Evolutionary conservation across 2,113 vertebrate species (phyloP).

Genomic region (Lepisosteus oculatus): DNA sequence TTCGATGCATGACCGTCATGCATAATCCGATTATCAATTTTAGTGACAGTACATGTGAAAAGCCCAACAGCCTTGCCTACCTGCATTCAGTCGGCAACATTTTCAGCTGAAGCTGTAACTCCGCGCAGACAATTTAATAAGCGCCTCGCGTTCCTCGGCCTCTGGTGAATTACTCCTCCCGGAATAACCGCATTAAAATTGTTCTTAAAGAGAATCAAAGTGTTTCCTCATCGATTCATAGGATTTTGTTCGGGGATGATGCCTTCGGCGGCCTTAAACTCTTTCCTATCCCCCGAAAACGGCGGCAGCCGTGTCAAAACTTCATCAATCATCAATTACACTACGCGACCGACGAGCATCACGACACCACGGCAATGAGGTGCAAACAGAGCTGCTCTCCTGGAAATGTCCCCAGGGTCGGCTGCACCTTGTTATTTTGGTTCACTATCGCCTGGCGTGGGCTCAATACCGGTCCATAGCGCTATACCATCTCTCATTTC

Average conservation of each 20-base stretch:
- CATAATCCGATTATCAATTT: too few species aligned
- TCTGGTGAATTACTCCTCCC: too few species aligned
- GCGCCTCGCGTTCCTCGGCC: too few species aligned
- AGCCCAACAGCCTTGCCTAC: background rate
- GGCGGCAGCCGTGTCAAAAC: background rate
- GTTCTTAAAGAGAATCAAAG: background rate
- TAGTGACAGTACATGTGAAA: too few species aligned
- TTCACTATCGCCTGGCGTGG: background rate
- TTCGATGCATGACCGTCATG: too few species aligned
- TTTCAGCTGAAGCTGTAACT: background rate
- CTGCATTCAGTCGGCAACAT: slow-evolving; percentile 11
- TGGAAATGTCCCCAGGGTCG: background rate
- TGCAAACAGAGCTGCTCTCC: background rate
- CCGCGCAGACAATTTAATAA: background rate
- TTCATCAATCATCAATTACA: slow-evolving; percentile 5
- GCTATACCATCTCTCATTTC: background rate
- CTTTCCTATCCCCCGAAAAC: background rate
- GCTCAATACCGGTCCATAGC: too few species aligned
- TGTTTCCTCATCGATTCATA: too few species aligned
- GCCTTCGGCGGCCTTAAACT: slow-evolving; percentile 1
- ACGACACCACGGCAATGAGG: background rate
- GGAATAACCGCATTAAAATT: background rate
- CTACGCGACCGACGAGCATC: background rate
- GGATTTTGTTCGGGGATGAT: background rate
- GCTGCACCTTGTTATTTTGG: background rate